phyloP scores from a whole-genome alignment of 1,140 invertebrate genomes.

The Hypothenemus hampei region DNA sequence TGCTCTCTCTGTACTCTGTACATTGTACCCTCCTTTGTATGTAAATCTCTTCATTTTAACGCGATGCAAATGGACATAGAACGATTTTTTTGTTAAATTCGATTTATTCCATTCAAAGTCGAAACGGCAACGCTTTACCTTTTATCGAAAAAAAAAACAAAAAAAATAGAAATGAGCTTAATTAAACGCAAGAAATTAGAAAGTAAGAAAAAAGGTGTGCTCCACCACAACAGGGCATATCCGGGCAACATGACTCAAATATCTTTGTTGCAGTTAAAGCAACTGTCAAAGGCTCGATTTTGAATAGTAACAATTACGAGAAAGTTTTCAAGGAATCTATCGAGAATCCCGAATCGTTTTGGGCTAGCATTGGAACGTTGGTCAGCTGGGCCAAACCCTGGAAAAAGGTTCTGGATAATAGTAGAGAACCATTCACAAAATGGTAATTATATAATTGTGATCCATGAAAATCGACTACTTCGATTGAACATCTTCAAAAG shows the following conservation, averaged over 20 bases:
- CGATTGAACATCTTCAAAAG: slow-evolving; percentile 43
- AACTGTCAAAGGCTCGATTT: not conserved
- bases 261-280: slow-evolving; percentile 5
- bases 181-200: slow-evolving; percentile 13
- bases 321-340: slow-evolving; percentile 64
- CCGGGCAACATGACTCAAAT: not conserved
- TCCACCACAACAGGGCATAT: not conserved
- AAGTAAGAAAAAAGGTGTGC: slow-evolving; percentile 8
- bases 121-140: not conserved
- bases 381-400: slow-evolving; percentile 81
- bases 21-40: too few species aligned
- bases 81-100: not conserved
- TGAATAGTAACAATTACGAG: slow-evolving; percentile 52
- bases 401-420: slow-evolving; percentile 77
- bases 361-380: slow-evolving; percentile 67
- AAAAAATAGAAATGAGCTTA: slow-evolving; percentile 13
- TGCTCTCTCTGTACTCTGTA: too few species aligned
- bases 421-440: slow-evolving; percentile 79
- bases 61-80: not conserved
- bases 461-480: too few species aligned
- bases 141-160: not conserved
- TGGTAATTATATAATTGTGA: slow-evolving; percentile 71
- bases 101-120: not conserved
- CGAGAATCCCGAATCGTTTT: slow-evolving; percentile 78
- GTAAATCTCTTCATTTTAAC: too few species aligned